Conservation (phyloP, 2,888 invertebrate species). For the Polyploca ridens region DNA sequence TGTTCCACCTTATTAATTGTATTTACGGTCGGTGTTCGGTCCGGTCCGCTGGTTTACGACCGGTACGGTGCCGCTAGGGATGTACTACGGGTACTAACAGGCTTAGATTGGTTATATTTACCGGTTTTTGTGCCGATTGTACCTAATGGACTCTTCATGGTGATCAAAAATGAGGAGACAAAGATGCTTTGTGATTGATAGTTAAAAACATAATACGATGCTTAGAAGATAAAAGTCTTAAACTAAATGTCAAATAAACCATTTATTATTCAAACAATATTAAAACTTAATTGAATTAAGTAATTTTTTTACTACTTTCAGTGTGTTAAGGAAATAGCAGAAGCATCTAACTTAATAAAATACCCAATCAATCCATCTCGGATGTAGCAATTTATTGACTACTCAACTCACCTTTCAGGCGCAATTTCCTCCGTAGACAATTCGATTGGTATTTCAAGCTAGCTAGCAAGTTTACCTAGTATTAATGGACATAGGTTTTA, state of each 20-base stretch:
- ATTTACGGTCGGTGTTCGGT: constrained; percentile 15
- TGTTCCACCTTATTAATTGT: constrained; percentile 28
- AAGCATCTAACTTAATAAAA: background rate
- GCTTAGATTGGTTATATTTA: background rate
- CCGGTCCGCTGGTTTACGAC: constrained; percentile 30
- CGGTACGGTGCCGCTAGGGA: constrained; percentile 25
- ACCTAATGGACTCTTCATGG: background rate
- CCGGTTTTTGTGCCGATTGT: background rate
- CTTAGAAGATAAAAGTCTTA: too few relatives aligned
- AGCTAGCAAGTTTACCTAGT: constrained; percentile 15
- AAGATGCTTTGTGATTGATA: background rate
- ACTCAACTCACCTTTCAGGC: constrained; percentile 21
- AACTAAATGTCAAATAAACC: too few relatives aligned
- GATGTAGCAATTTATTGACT: constrained; percentile 27
- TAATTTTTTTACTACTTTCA: too few relatives aligned
- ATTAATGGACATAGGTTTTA: background rate
- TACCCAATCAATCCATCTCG: constrained; percentile 15
- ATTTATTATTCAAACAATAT: too few relatives aligned
- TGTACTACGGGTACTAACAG: constrained; percentile 22
- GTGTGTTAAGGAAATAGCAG: background rate
- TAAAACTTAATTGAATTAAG: too few relatives aligned
- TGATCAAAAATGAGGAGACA: too few relatives aligned
- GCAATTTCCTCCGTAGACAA: constrained; percentile 40
- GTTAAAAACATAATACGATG: too few relatives aligned
- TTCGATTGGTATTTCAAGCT: constrained; percentile 27